Percentiles rank a stretch among this genome's conserved stretches.
phyloP scores from a whole-genome alignment of 2,888 invertebrate genomes.

The Eupithecia subfuscata region DNA sequence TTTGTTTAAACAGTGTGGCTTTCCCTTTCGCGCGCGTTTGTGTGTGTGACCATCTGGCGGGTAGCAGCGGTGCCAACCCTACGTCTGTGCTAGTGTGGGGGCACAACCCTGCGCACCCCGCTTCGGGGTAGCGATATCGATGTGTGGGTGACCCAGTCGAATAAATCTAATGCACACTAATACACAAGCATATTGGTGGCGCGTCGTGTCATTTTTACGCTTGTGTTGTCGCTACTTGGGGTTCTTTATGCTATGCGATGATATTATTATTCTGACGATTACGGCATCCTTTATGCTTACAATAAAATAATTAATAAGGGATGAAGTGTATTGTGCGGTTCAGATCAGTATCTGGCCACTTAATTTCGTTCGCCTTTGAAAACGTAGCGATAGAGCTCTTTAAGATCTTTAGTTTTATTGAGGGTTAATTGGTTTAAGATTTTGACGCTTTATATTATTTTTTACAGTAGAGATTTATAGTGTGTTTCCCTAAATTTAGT shows the following conservation, averaged over 20 bases:
- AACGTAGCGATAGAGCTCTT: constrained; percentile 72
- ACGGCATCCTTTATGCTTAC: constrained; percentile 83
- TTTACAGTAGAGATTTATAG: neutral
- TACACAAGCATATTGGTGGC: constrained; percentile 83
- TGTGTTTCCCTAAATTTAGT: too few species aligned
- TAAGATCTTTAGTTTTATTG: constrained; percentile 62
- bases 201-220: constrained; percentile 82
- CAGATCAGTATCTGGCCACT: constrained; percentile 79
- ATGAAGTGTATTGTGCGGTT: constrained; percentile 80
- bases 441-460: neutral
- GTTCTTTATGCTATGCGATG: constrained; percentile 81
- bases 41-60: constrained; percentile 81
- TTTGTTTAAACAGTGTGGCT: constrained; percentile 83
- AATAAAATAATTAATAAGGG: constrained; percentile 85
- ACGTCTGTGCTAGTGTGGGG: constrained; percentile 68
- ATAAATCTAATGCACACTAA: constrained; percentile 76
- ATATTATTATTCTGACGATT: constrained; percentile 84
- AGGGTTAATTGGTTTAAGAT: constrained; percentile 32
- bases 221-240: constrained; percentile 82
- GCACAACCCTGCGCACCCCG: constrained; percentile 71
- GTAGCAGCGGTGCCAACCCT: constrained; percentile 66
- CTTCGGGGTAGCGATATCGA: constrained; percentile 67
- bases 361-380: constrained; percentile 71
- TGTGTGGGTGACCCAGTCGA: constrained; percentile 83
- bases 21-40: constrained; percentile 76